Base-by-base conservation (phyloP, 35 echinoderm and acorn worm species). In the Diadema setosum region DNA sequence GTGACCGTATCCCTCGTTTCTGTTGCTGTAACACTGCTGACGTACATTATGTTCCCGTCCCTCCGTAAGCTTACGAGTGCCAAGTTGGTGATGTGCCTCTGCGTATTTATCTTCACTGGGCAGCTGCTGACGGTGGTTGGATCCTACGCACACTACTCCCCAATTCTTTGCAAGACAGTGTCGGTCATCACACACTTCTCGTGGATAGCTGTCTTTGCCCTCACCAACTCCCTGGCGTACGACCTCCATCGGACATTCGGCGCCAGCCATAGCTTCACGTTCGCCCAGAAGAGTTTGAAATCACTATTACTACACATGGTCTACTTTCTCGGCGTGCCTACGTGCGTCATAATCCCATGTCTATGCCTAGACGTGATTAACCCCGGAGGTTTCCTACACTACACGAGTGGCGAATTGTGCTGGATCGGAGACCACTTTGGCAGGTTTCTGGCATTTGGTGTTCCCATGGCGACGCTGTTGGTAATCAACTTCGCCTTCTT, bases 401-500 rank as follows among this genome's bases (percentile, higher is more conserved):
- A 92, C 49, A 58, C 60, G 25, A 59, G 29, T 42, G 42, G 46
- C 20, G 45, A 4, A 2, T 45, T 50, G 3, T 92, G 83, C 45
- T 92, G 90, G 83, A 76, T 92, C 42, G 70, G 55, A 23, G 69
- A 70, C 20, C n/a, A 69, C 14, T 4, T 52, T 5, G 25, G 78
- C 3, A 86, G 84, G 41, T 61, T 92, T 3, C 34, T 86, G 42
- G 90, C 83, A 12, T 92, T 92, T 35, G 90, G 90, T 57, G 56
- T 87, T 27, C 90, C 90, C 40, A 74, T 92, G 49, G 84, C 64
- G 5, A 15, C 65, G 31, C 61, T 85, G 16, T 57, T 92, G 21
- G 70, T 37, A 23, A 87, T 92, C 45, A 92, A 92, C 36, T 45
- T 80, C 14, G 30, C 87, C 24, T 57, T 75, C 44, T 92, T 92